Base-by-base conservation (phyloP, 2,888 invertebrate genomes). In the Tetanocera ferruginea region DNA sequence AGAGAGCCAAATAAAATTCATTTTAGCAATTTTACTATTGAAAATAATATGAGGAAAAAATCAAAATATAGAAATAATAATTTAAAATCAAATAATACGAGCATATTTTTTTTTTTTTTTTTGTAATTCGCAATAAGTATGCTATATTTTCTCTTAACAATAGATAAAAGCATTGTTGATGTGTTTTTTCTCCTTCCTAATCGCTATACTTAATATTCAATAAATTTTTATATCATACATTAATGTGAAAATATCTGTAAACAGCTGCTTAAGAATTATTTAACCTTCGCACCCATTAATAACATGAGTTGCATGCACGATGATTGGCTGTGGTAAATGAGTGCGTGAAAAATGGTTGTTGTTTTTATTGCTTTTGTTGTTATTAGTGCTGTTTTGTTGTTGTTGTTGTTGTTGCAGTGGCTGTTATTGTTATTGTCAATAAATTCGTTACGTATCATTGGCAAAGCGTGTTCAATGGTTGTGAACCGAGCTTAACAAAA, bases 311-410 rank as follows among this genome's bases (percentile, higher is more conserved):
- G 49, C 51, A 43, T 19, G 43, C 6, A 43, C 14, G 43, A 43
- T 43, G 43, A 43, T 43, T 43, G 43, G 43, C 11, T 34, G 55
- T 34, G 66, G 37, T 19, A 66, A 66, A 19, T 25, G 72, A 72
- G 60, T 60, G 72, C 72, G 60, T 72, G 60, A 14, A 37, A 57
- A 60, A 72, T 71, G 14, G 52, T 70, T 70, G 52, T 52, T 70
- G 70, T 70, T 17, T 25, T n/a, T 70, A 17, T 28, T 28, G 23
- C 25, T 69, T 3, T 25, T 51, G 69, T 69, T 49, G 25, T 71
- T 37, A 31, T 8, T 34, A 8, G 19, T 71, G 55, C 5, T 37
- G 11, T 57, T 55, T 43, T 57, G 60, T 19, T 55, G n/a, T 55
- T 34, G 19, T 17, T 71, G 8, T 51, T 28, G 49, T 28, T 70